Evolutionary conservation across 2,888 invertebrate species (phyloP), one percentile per base, ranked within the genome.

Genomic region (Myathropa florea): DNA sequence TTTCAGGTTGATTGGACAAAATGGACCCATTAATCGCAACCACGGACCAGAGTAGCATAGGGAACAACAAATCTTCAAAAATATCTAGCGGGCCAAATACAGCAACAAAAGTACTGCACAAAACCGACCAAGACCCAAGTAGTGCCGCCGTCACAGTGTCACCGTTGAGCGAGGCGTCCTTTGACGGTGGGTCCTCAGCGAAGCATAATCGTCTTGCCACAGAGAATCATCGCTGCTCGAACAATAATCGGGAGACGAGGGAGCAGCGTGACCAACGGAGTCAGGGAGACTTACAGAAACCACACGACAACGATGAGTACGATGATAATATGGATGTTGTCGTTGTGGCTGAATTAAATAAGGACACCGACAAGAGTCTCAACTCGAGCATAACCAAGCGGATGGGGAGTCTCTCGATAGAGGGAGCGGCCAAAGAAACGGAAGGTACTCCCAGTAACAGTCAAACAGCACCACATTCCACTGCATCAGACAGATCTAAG

Each of bases 11-110:
- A 77, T 55, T 73, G 55, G 73, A 75, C 55, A 59, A 81, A 84
- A 85, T 85, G 85, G 85, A 85, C 81, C 85, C 85, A 81, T 72
- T 85, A 78, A 77, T 85, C 72, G 81, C 77, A 85, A 85, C 85
- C 55, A 81, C 81, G 85, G 85, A 85, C 85, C 85, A 85, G 81
- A 81, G 81, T 81, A 81, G 85, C 71, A 73, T 85, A 85, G 81
- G 55, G 59, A 85, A 77, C 61, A 85, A 77, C 65, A 80, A 85
- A 70, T 18, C n/a, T 18, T n/a, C 46, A 46, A 73, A 63, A 68
- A 2, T 73, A 70, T 63, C 77, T 21, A 81, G 77, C 26, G 77
- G 77, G 28, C 85, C 81, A 68, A 81, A 36, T 60, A 21, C 73
- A 70, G 21, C 81, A 85, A 65, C 81, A 81, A 64, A 81, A 33